A percentile compares a stretch with the other conserved stretches of the same genome.
These are phyloP conservation scores for Cotesia vestalis DNA, from an alignment of 1,140 invertebrate species.

Conservation along the genomic window DNA sequence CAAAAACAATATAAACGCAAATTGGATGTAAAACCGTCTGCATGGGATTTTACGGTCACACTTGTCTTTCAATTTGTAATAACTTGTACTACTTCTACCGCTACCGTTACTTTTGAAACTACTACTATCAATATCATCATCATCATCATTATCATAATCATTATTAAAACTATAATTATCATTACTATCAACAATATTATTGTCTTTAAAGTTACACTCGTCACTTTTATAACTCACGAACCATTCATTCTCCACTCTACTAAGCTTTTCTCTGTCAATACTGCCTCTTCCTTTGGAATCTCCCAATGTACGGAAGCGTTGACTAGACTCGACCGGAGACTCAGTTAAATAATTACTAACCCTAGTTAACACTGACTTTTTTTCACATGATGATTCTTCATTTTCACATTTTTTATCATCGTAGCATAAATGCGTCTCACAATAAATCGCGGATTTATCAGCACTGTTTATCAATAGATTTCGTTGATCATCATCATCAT, in stretches of 20 bases:
- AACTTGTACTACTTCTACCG: constrained; percentile 14
- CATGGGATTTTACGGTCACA: constrained; percentile 17
- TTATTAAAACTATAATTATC: too few species aligned
- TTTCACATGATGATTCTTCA: too few species aligned
- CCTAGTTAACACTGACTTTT: constrained; percentile 5
- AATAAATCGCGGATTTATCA: background rate
- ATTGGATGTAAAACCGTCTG: constrained; percentile 44
- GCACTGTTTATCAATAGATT: background rate
- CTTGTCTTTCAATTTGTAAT: too few species aligned
- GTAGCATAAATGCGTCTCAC: background rate
- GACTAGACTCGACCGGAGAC: constrained; percentile 38
- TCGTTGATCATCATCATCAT: background rate
- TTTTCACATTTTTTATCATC: background rate
- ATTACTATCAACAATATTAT: background rate
- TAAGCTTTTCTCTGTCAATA: background rate
- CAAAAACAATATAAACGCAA: constrained; percentile 51
- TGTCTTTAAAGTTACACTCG: constrained; percentile 19
- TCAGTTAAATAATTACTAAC: constrained; percentile 2
- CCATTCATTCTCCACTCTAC: constrained; percentile 23
- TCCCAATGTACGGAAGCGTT: constrained; percentile 25
- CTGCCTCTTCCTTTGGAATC: constrained; percentile 13
- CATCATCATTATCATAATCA: too few species aligned
- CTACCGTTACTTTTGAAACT: constrained; percentile 6
- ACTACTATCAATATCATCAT: too few species aligned
- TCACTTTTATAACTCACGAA: constrained; percentile 25